These are phyloP conservation scores for Eupleurogrammus muticus DNA, from an alignment of 2,797 vertebrate genomes.

Conservation along the genomic window DNA sequence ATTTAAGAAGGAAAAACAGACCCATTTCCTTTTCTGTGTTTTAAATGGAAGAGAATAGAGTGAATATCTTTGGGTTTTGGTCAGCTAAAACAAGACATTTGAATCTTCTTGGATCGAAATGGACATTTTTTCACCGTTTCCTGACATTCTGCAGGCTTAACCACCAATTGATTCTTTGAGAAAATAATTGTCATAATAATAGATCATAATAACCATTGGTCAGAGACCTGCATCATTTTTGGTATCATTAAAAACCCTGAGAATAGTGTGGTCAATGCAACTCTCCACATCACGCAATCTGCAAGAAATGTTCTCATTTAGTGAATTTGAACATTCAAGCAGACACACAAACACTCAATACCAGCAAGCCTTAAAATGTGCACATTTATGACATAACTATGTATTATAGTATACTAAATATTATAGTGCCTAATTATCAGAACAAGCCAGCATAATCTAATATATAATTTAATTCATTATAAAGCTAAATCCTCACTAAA, in stretches of 20 bases:
- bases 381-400: neutral
- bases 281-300: neutral
- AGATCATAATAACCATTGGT: neutral
- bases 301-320: neutral
- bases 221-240: neutral
- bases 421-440: neutral
- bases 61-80: neutral
- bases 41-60: neutral
- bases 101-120: neutral
- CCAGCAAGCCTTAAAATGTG: neutral
- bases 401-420: too few relatives aligned
- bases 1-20: neutral
- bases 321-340: neutral
- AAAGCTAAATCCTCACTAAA: neutral
- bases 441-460: neutral
- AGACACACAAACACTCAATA: neutral
- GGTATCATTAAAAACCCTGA: neutral
- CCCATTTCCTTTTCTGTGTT: neutral
- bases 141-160: neutral
- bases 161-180: neutral
- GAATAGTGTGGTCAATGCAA: too few relatives aligned
- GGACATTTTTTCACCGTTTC: neutral
- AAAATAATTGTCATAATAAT: neutral
- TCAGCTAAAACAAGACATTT: neutral
- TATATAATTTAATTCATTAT: neutral